Evolutionary conservation across 2,888 invertebrate genomes (phyloP), one percentile per base, ranked within the genome.

Genomic region (Drosophila percnosoma): DNA sequence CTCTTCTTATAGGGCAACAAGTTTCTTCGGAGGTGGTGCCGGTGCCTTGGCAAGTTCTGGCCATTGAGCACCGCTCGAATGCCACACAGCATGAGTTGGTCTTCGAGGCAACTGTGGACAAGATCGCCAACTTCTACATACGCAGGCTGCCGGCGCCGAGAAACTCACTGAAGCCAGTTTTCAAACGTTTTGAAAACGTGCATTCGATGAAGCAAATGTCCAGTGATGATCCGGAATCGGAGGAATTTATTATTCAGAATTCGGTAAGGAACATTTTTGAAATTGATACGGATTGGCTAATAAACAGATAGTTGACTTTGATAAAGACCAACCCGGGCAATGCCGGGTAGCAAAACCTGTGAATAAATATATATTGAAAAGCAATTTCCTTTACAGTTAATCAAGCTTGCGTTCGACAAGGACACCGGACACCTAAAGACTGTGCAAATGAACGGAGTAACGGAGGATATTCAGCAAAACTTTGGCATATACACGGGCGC

Each of bases 401-500:
- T 92, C 1, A 91, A 89, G 45, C 62, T 92, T 6, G 82, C 63
- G 0, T 92, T 92, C 42, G 79, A 70, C 15, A 72, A 53, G 2
- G 79, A 59, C 2, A 60, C 67, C 0, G 92, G 92, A 0, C 76
- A 84, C 4, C 68, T 92, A 0, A 74, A 65, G 57, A 63, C 62
- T 0, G 72, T 92, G 1, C 54, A 82, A 69, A 92, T 92, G 91
- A 91, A 92, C 55, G 92, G 91, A 1, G 38, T 90, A 0, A 73
- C 77, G 1, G 86, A 90, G 65, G 68, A 87, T 21, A 76, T 93
- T 0, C 80, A 76, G 3, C 97, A 97, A 91, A 94, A 95, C 4
- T 96, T 97, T 90, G 94, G 94, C 31, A 97, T 95, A 87, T 98
- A 98, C 89, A 93, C 94, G 13, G 96, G 95, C 0, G 95, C 94